Evolutionary conservation across 2,113 vertebrate species (phyloP).

Genomic region (Hyperopisus bebe): DNA sequence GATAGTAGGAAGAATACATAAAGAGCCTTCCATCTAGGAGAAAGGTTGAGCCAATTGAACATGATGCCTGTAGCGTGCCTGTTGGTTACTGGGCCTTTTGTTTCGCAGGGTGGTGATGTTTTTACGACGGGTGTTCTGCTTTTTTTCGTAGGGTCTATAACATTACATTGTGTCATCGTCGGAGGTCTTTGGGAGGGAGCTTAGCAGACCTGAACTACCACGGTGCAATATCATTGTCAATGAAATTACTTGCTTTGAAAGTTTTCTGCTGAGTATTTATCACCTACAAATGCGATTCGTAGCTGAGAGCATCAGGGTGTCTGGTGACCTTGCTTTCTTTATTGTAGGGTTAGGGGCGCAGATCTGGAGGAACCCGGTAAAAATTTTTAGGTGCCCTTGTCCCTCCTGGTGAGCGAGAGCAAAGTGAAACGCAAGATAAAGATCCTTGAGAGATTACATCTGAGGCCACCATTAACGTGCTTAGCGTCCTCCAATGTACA

Average conservation of each 20-base stretch:
- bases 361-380: neutral
- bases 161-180: neutral
- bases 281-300: neutral
- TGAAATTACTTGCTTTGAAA: neutral
- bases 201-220: neutral
- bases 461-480: neutral
- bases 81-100: neutral
- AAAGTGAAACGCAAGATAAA: neutral
- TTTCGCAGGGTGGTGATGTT: neutral
- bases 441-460: neutral
- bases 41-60: neutral
- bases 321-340: too few species aligned
- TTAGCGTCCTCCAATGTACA: neutral
- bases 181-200: neutral
- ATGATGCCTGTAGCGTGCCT: neutral
- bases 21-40: neutral
- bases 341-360: neutral
- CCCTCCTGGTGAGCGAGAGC: too few species aligned
- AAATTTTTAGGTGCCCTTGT: neutral
- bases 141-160: neutral
- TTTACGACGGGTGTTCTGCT: neutral
- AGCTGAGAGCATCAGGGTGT: neutral
- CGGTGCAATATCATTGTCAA: neutral
- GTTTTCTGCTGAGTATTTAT: neutral
- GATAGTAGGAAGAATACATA: neutral